A percentile compares a stretch with the other conserved stretches of the same genome.
Conservation (phyloP, 2,888 invertebrate species). For the Mythimna albipuncta region DNA sequence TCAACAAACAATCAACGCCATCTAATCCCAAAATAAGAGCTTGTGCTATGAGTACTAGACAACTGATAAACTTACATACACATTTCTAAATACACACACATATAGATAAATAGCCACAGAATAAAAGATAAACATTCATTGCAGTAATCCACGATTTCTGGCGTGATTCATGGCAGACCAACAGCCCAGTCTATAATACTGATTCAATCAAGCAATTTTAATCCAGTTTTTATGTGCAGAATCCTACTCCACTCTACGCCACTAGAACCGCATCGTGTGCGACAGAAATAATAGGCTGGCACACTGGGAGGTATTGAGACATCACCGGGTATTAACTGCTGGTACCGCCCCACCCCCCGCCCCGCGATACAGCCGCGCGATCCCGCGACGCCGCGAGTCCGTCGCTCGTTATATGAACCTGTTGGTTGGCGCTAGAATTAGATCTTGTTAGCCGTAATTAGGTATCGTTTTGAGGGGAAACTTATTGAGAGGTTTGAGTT, state of each 20-base stretch:
- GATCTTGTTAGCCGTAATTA: slow-evolving; percentile 58
- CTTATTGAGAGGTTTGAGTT: slow-evolving; percentile 14
- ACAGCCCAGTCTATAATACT: no score
- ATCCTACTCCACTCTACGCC: slow-evolving; percentile 72
- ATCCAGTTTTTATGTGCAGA: slow-evolving; percentile 21
- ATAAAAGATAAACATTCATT: no score
- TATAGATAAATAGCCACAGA: no score
- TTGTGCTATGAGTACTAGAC: no score
- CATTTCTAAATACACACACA: no score
- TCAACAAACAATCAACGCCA: no score
- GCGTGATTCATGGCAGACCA: no score
- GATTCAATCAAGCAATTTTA: no score
- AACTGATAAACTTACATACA: no score
- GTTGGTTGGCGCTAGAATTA: slow-evolving; percentile 37
- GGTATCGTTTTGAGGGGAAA: slow-evolving; percentile 13
- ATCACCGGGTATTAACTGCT: slow-evolving; percentile 85
- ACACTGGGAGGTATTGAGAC: slow-evolving; percentile 91
- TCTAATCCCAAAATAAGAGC: no score
- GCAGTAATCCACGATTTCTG: no score
- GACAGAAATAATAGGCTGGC: slow-evolving; percentile 90
- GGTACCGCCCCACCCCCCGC: slow-evolving; percentile 52
- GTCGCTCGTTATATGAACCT: slow-evolving; percentile 46
- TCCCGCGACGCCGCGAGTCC: background rate
- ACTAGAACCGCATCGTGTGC: slow-evolving; percentile 83
- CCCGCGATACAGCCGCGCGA: background rate